These are phyloP conservation scores for Chaunax sp. DNA, from an alignment of 2,797 vertebrate genomes.

Conservation along the genomic window DNA sequence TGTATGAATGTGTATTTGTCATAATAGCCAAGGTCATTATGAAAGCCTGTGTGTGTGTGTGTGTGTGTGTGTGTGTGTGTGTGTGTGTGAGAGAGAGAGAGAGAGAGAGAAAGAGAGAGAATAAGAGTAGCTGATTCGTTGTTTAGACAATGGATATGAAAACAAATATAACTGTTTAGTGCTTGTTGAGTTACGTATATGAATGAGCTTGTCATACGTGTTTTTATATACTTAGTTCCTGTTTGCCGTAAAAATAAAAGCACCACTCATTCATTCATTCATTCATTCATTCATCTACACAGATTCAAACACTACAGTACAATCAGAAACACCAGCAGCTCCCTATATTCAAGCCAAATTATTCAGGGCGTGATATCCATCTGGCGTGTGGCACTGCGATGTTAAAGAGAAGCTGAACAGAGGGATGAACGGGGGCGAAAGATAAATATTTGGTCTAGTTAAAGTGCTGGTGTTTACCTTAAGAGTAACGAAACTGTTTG, in stretches of 20 bases:
- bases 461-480: slow-evolving; percentile 83
- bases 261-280: background rate
- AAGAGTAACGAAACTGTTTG: slow-evolving; percentile 83
- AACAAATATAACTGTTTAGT: slow-evolving; percentile 45
- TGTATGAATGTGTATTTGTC: background rate
- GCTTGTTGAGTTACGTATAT: background rate
- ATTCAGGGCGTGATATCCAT: slow-evolving; percentile 73
- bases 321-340: slow-evolving; percentile 28
- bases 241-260: background rate
- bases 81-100: too few relatives aligned
- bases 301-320: background rate
- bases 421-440: slow-evolving; percentile 70
- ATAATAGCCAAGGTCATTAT: slow-evolving; percentile 16
- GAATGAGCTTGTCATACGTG: too few relatives aligned
- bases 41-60: slow-evolving; percentile 18
- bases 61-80: slow-evolving; percentile 8
- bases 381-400: slow-evolving; percentile 66
- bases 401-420: slow-evolving; percentile 65
- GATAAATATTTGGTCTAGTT: slow-evolving; percentile 86
- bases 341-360: slow-evolving; percentile 52
- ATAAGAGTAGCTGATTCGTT: slow-evolving; percentile 30
- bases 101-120: too few relatives aligned
- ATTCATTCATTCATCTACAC: background rate
- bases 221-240: slow-evolving; percentile 12
- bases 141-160: slow-evolving; percentile 60